Evolutionary conservation across 2,113 vertebrate genomes (phyloP).

Genomic region (Eudyptes chrysolophus): DNA sequence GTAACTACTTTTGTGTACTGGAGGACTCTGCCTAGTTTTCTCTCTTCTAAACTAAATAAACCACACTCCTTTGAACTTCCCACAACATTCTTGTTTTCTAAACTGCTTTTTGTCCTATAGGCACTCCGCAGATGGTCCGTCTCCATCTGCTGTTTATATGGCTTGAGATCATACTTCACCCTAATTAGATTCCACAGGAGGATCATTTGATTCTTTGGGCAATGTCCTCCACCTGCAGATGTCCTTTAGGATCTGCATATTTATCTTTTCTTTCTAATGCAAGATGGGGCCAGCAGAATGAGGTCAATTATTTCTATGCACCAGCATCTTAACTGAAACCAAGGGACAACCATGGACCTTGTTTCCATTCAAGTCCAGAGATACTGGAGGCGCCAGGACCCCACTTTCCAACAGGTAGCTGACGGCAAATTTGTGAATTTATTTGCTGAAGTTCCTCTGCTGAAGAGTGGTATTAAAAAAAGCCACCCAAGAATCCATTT

Average conservation of each 20-base stretch:
- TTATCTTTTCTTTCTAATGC: not conserved
- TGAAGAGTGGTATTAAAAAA: not conserved
- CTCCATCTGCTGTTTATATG: not conserved
- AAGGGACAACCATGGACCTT: not conserved
- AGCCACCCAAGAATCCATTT: not conserved
- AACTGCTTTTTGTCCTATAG: not conserved
- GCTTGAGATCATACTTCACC: not conserved
- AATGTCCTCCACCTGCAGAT: not conserved
- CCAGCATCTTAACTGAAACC: not conserved
- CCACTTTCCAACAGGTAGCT: not conserved
- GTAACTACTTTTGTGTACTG: not conserved
- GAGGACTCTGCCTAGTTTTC: not conserved
- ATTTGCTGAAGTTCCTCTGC: not conserved
- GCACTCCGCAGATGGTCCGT: not conserved
- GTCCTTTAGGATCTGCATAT: not conserved
- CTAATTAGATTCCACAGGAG: not conserved
- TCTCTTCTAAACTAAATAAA: not conserved
- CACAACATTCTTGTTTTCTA: not conserved
- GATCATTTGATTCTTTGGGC: not conserved
- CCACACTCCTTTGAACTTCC: not conserved
- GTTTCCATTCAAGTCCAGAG: not conserved
- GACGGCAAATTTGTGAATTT: not conserved
- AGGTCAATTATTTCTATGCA: not conserved
- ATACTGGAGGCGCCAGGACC: not conserved
- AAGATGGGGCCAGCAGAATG: not conserved